A percentile compares a stretch with the other conserved stretches of the same genome.
These are phyloP conservation scores for Odontophorus gujanensis DNA, from an alignment of 2,113 vertebrate genomes.

Conservation along the genomic window DNA sequence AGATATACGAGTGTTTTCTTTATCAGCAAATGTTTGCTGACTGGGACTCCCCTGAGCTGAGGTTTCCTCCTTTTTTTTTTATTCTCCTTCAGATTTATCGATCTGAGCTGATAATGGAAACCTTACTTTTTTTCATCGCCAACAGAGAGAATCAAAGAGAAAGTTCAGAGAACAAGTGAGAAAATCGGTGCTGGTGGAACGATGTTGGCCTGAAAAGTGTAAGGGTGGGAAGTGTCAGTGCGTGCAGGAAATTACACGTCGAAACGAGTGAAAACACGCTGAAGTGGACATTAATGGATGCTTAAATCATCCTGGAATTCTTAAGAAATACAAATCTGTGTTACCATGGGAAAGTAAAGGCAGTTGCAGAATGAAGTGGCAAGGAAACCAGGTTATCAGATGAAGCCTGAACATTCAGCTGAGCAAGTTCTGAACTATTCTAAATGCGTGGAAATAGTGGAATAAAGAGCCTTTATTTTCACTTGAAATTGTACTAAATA, in stretches of 20 bases:
- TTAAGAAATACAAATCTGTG: not conserved
- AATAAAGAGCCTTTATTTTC: not conserved
- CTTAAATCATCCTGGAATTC: slow-evolving; percentile 48
- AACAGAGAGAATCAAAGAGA: not conserved
- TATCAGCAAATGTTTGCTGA: slow-evolving; percentile 76
- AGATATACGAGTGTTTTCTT: slow-evolving; percentile 84
- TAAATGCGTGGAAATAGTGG: not conserved
- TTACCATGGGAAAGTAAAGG: not conserved
- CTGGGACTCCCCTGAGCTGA: slow-evolving; percentile 71
- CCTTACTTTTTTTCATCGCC: not conserved
- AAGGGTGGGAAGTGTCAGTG: not conserved
- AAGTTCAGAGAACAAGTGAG: not conserved
- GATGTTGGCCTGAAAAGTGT: not conserved
- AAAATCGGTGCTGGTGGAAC: not conserved
- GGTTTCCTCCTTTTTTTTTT: slow-evolving; percentile 65
- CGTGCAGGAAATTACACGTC: slow-evolving; percentile 42
- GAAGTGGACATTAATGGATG: slow-evolving; percentile 4
- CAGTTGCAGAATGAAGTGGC: not conserved
- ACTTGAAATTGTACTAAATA: not conserved
- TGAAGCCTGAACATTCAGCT: not conserved
- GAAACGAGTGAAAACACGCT: slow-evolving; percentile 1
- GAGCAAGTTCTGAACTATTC: not conserved
- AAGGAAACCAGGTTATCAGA: not conserved
- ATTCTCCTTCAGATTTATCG: slow-evolving; percentile 56
- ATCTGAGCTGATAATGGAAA: slow-evolving; percentile 58